Conservation (phyloP, 1,140 invertebrate species). For the Cyclina sinensis region DNA sequence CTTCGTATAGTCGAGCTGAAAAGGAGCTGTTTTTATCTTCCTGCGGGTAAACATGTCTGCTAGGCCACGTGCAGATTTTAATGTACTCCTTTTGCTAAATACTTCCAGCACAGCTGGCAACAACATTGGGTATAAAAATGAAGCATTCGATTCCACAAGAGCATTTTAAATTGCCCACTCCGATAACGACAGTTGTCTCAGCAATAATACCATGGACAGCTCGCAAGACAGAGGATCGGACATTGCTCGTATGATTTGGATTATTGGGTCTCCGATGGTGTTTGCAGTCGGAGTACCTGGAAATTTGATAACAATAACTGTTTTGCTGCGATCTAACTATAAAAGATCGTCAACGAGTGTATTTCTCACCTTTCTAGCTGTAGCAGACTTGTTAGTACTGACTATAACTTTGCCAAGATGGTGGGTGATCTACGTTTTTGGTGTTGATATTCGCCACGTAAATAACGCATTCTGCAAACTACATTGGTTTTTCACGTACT, state of each 20-base stretch:
- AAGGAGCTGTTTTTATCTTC: too few species aligned
- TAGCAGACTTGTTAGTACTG: conserved; percentile 68
- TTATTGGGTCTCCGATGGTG: conserved; percentile 54
- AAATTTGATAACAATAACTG: conserved; percentile 69
- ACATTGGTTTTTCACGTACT: conserved; percentile 68
- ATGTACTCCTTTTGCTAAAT: too few species aligned
- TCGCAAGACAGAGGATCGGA: background rate
- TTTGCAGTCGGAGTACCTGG: conserved; percentile 70
- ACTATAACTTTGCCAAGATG: conserved; percentile 69
- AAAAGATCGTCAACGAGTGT: conserved; percentile 49
- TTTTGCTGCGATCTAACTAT: conserved; percentile 19
- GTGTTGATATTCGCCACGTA: conserved; percentile 65
- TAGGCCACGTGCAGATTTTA: too few species aligned
- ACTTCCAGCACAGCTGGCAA: too few species aligned
- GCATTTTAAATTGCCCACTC: too few species aligned
- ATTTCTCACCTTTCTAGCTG: conserved; percentile 68
- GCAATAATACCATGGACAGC: background rate
- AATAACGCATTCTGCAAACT: conserved; percentile 66
- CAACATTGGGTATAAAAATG: too few species aligned
- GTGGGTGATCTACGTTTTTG: conserved; percentile 68
- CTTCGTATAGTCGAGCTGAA: too few species aligned
- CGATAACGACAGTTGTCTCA: background rate
- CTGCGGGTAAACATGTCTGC: too few species aligned
- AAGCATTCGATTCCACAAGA: too few species aligned
- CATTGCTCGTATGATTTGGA: conserved; percentile 1